Conservation (phyloP, 2,113 vertebrate species). For the Nerophis ophidion region DNA sequence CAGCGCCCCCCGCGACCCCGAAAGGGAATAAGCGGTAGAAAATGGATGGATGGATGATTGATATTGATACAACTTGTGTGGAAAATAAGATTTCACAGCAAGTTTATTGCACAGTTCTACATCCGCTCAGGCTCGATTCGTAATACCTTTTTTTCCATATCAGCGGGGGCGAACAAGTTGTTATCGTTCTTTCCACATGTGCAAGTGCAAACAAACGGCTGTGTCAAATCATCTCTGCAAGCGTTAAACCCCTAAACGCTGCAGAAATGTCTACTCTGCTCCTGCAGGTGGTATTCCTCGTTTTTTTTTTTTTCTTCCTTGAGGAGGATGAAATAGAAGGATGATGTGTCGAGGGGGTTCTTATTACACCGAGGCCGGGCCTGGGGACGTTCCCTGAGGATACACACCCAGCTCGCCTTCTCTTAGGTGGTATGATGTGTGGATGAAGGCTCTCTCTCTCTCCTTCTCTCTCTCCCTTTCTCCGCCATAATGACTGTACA, state of each 20-base stretch:
- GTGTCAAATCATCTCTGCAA: background rate
- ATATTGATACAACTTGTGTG: too few species aligned
- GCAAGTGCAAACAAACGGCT: background rate
- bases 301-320: too few species aligned
- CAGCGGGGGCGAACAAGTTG: background rate
- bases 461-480: slow-evolving; percentile 70
- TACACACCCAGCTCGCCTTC: slow-evolving; percentile 68
- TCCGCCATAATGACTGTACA: slow-evolving; percentile 99
- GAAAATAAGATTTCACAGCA: too few species aligned
- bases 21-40: too few species aligned
- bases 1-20: too few species aligned
- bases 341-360: slow-evolving; percentile 17
- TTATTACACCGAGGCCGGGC: slow-evolving; percentile 39
- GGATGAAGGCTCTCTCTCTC: slow-evolving; percentile 91
- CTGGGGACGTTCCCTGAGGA: slow-evolving; percentile 48
- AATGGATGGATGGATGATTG: too few species aligned
- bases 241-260: background rate
- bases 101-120: too few species aligned
- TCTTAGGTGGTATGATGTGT: slow-evolving; percentile 96
- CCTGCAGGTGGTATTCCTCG: slow-evolving; percentile 1
- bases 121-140: too few species aligned
- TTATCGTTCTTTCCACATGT: background rate
- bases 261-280: background rate
- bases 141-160: background rate
- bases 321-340: slow-evolving; percentile 1